A percentile compares a stretch with the other conserved stretches of the same genome.
Conservation (phyloP, 2,888 invertebrate genomes). For the Lacanobia oleracea region DNA sequence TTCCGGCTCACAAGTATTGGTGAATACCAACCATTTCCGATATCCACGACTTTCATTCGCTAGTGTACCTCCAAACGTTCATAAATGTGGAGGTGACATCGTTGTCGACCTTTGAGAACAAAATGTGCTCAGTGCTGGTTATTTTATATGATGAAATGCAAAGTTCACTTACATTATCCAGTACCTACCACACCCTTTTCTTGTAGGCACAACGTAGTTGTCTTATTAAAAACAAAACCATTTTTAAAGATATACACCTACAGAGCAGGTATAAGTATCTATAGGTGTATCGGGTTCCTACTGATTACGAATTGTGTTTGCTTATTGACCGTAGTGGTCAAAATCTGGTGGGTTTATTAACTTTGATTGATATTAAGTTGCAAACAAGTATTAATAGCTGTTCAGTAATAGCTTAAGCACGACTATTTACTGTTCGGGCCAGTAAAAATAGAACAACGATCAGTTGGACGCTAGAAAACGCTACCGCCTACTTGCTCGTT, state of each 20-base stretch:
- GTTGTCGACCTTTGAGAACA: not conserved
- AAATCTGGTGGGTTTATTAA: slow-evolving; percentile 29
- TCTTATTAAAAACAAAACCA: not conserved
- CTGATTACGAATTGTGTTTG: slow-evolving; percentile 37
- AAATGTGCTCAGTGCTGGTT: not conserved
- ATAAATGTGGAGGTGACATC: too few relatives aligned
- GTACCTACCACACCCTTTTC: slow-evolving; percentile 3
- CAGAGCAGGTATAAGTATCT: too few relatives aligned
- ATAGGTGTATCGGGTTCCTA: not conserved
- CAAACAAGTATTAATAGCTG: slow-evolving; percentile 36
- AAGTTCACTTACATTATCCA: slow-evolving; percentile 2
- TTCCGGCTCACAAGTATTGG: too few relatives aligned
- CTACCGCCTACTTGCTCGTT: not conserved
- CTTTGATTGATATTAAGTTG: slow-evolving; percentile 48
- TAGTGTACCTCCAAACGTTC: too few relatives aligned
- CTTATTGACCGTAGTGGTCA: slow-evolving; percentile 35
- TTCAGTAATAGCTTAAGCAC: slow-evolving; percentile 49
- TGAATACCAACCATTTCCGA: too few relatives aligned
- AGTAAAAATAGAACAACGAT: slow-evolving; percentile 21
- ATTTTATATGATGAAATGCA: slow-evolving; percentile 12
- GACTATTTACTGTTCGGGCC: slow-evolving; percentile 14
- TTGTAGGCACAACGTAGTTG: not conserved
- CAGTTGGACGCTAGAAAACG: not conserved
- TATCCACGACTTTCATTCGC: too few relatives aligned
- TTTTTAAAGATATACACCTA: not conserved